A percentile compares a stretch with the other conserved stretches of the same genome.
Conservation (phyloP, 2,888 invertebrate species). For the Autographa pulchrina region DNA sequence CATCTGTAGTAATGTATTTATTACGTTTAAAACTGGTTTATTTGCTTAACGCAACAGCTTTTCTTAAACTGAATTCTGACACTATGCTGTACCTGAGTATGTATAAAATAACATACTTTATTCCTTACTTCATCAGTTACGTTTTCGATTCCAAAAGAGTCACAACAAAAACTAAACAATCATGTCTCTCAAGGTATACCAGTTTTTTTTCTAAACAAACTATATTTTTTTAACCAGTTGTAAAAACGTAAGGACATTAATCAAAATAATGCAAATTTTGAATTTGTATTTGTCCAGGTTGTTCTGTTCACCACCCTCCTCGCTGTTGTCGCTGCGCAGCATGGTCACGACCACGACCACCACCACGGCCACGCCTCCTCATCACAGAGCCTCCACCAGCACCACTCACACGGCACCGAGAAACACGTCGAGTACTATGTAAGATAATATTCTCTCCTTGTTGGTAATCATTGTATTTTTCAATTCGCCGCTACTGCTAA, state of each 20-base stretch:
- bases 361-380: conserved; percentile 67
- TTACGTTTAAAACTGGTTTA: neutral
- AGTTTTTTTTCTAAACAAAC: neutral
- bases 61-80: neutral
- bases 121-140: neutral
- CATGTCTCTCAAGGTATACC: neutral
- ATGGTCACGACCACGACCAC: conserved; percentile 53
- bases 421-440: conserved; percentile 54
- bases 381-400: conserved; percentile 67
- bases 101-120: neutral
- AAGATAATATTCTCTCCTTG: neutral
- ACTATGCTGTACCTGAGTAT: neutral
- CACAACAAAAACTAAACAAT: neutral
- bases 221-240: too few relatives aligned
- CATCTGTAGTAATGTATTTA: too few relatives aligned
- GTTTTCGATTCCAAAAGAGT: conserved; percentile 2
- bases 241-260: too few relatives aligned
- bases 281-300: neutral
- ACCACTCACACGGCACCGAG: conserved; percentile 49
- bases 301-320: neutral
- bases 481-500: conserved; percentile 9
- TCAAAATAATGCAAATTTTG: too few relatives aligned
- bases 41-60: neutral
- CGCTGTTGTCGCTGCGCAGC: conserved; percentile 19
- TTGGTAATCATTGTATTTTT: neutral